Evolutionary conservation across 2,888 invertebrate genomes (phyloP).

Genomic region (Phortica magna): DNA sequence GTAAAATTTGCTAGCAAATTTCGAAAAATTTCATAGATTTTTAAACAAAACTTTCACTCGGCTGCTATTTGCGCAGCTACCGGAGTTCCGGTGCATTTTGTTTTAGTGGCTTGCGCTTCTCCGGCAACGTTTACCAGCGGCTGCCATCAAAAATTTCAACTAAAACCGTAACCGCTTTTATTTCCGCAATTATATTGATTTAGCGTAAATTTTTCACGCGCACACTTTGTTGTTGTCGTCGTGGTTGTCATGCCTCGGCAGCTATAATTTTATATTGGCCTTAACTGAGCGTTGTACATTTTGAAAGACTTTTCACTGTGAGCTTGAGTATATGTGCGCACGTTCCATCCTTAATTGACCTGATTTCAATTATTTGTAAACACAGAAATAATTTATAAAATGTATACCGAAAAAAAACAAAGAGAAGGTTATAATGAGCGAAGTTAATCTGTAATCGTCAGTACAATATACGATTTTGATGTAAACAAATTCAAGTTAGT

Average conservation of each 20-base stretch:
- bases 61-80: neutral
- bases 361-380: neutral
- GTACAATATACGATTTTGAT: too few relatives aligned
- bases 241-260: neutral
- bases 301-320: neutral
- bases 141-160: constrained; percentile 11
- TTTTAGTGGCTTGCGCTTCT: neutral
- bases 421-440: too few relatives aligned
- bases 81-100: constrained; percentile 5
- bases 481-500: too few relatives aligned
- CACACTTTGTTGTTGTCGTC: neutral
- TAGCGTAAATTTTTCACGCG: constrained; percentile 51
- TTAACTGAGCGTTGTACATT: neutral
- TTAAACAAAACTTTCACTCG: neutral
- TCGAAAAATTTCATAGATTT: neutral
- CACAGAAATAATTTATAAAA: too few relatives aligned
- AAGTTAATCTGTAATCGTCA: too few relatives aligned
- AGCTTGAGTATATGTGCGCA: neutral
- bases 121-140: neutral
- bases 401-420: too few relatives aligned
- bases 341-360: neutral
- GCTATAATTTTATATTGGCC: constrained; percentile 5
- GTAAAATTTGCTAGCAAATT: neutral
- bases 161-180: constrained; percentile 55
- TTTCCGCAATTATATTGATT: constrained; percentile 62